Percentiles rank a stretch among this genome's conserved stretches.
These are phyloP conservation scores for Zaprionus ornatus DNA, from an alignment of 1,140 invertebrate species.

Conservation along the genomic window DNA sequence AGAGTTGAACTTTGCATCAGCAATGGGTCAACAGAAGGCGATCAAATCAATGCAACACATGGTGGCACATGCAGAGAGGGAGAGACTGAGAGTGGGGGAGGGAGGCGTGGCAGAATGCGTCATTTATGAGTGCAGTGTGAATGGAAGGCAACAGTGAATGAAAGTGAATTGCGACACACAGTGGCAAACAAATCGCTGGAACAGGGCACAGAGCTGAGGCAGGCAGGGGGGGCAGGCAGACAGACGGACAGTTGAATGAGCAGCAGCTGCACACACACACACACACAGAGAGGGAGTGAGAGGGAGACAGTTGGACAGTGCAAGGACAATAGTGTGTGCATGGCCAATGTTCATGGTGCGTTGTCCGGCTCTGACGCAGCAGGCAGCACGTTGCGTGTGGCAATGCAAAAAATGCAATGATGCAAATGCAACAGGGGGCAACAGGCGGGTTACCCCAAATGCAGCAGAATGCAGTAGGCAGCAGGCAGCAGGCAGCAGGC, in stretches of 20 bases:
- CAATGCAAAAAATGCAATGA: constrained; percentile 47
- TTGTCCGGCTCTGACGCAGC: constrained; percentile 20
- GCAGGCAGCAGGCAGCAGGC: neutral
- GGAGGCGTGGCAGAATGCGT: neutral
- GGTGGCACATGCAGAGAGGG: neutral
- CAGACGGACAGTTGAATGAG: constrained; percentile 9
- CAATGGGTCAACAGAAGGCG: neutral
- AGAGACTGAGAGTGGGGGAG: neutral
- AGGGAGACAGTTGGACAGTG: constrained; percentile 22
- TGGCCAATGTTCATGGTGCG: constrained; percentile 9
- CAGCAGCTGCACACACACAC: constrained; percentile 20
- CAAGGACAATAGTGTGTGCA: constrained; percentile 48
- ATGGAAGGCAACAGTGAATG: constrained; percentile 62
- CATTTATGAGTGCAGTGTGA: constrained; percentile 56
- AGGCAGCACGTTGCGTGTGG: constrained; percentile 16
- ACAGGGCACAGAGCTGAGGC: neutral
- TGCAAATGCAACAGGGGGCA: constrained; percentile 32
- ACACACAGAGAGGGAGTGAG: neutral
- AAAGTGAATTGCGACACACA: constrained; percentile 51
- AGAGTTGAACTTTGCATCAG: neutral
- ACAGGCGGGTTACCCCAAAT: constrained; percentile 17
- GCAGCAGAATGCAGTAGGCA: neutral
- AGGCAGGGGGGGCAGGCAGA: constrained; percentile 12
- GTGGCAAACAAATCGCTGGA: constrained; percentile 17
- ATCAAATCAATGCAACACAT: constrained; percentile 4